phyloP scores from a whole-genome alignment of 2,113 vertebrate species.

The Sinosuthora webbiana region DNA sequence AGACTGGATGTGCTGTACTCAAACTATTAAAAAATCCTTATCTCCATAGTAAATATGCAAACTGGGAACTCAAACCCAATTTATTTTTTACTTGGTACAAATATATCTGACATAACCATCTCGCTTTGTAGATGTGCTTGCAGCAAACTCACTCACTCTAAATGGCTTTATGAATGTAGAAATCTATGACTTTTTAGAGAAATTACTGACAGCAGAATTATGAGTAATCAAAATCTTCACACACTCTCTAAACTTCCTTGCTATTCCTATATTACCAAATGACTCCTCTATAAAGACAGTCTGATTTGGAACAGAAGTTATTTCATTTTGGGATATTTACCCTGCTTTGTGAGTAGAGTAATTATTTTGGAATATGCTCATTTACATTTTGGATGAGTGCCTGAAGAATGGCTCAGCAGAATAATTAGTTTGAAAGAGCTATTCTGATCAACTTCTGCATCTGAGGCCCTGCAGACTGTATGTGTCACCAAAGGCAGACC shows the following conservation, averaged over 20 bases:
- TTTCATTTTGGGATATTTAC: slow-evolving; percentile 31
- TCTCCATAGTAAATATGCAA: slow-evolving; percentile 19
- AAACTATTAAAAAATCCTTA: background rate
- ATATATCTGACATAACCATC: background rate
- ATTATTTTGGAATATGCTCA: slow-evolving; percentile 35
- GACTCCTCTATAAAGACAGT: background rate
- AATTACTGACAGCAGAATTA: background rate
- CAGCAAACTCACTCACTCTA: background rate
- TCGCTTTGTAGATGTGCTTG: background rate
- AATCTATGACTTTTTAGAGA: background rate
- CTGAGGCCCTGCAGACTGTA: slow-evolving; percentile 1
- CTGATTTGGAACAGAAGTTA: background rate
- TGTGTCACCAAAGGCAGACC: background rate
- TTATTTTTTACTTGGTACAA: background rate
- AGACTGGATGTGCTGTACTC: background rate
- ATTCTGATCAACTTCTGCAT: slow-evolving; percentile 31
- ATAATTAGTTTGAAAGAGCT: slow-evolving; percentile 35
- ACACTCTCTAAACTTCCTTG: background rate
- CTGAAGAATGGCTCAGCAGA: slow-evolving; percentile 1
- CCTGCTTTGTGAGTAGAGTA: background rate
- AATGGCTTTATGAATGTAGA: background rate
- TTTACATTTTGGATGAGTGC: slow-evolving; percentile 49
- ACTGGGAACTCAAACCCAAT: background rate
- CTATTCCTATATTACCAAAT: background rate
- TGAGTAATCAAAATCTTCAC: slow-evolving; percentile 38